phyloP scores from a whole-genome alignment of 2,797 vertebrate species.

The Pempheris klunzingeri region DNA sequence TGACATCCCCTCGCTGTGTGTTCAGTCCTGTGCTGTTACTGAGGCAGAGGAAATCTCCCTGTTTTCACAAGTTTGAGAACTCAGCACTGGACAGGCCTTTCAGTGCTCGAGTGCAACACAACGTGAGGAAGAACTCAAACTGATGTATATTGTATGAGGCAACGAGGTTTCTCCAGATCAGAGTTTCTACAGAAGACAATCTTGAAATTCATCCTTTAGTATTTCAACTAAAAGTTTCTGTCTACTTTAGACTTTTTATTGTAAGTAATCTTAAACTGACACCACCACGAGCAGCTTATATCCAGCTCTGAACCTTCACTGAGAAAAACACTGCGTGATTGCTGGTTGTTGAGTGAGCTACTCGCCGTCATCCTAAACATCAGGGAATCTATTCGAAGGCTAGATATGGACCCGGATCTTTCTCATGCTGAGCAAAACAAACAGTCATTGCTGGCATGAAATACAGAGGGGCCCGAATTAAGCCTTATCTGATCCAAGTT shows the following conservation, averaged over 20 bases:
- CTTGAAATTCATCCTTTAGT: background rate
- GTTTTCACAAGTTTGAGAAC: slow-evolving; percentile 38
- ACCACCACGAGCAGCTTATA: background rate
- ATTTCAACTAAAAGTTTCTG: background rate
- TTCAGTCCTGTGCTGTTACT: slow-evolving; percentile 25
- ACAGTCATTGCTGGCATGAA: slow-evolving; percentile 79
- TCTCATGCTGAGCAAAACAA: slow-evolving; percentile 82
- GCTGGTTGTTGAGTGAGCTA: slow-evolving; percentile 49
- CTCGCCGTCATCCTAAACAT: slow-evolving; percentile 60
- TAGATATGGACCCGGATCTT: slow-evolving; percentile 73
- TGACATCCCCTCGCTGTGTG: slow-evolving; percentile 65
- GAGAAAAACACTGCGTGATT: slow-evolving; percentile 29
- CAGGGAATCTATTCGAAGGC: slow-evolving; percentile 64
- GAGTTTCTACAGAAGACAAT: background rate
- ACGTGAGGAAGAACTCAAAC: slow-evolving; percentile 22
- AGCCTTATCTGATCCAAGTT: slow-evolving; percentile 82
- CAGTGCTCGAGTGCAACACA: slow-evolving; percentile 27
- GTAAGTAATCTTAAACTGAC: background rate
- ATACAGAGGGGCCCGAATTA: slow-evolving; percentile 74
- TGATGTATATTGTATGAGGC: background rate
- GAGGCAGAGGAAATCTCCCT: slow-evolving; percentile 47
- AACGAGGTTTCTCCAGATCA: background rate
- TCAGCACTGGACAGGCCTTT: slow-evolving; percentile 34
- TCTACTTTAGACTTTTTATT: background rate
- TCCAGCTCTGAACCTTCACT: slow-evolving; percentile 6